These are phyloP conservation scores for Adelphocoris suturalis DNA, from an alignment of 2,888 invertebrate species.

Conservation along the genomic window DNA sequence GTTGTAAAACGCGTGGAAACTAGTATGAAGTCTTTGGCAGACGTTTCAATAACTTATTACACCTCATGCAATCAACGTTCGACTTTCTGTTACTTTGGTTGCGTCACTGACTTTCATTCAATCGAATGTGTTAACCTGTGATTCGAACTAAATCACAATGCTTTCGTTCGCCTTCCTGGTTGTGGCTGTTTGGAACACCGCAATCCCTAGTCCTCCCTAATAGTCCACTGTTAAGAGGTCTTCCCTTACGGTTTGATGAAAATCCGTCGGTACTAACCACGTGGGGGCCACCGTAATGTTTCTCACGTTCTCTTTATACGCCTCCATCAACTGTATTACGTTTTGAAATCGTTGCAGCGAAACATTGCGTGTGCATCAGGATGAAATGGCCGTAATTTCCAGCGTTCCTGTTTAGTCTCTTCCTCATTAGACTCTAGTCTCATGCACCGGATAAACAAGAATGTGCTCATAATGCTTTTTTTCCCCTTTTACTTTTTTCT, in stretches of 20 bases:
- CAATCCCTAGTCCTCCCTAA: neutral
- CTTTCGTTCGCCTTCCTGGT: neutral
- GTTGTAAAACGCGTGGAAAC: neutral
- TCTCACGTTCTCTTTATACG: conserved; percentile 3
- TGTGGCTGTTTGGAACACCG: neutral
- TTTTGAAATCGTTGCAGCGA: conserved; percentile 29
- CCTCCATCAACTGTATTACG: conserved; percentile 1
- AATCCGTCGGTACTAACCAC: neutral
- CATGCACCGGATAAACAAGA: neutral
- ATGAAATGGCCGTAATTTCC: neutral
- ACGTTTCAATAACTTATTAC: neutral
- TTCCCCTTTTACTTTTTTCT: no score
- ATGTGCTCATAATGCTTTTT: no score
- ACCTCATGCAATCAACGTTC: neutral
- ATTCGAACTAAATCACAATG: conserved; percentile 8
- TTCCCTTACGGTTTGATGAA: neutral
- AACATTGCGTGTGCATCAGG: conserved; percentile 27
- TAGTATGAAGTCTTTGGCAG: neutral
- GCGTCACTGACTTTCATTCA: neutral
- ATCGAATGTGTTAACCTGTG: conserved; percentile 35
- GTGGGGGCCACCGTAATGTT: neutral
- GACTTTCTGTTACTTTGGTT: neutral
- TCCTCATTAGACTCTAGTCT: neutral
- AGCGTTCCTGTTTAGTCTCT: neutral
- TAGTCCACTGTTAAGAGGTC: neutral